Conservation (phyloP, 1,140 invertebrate species). For the Samia ricini region DNA sequence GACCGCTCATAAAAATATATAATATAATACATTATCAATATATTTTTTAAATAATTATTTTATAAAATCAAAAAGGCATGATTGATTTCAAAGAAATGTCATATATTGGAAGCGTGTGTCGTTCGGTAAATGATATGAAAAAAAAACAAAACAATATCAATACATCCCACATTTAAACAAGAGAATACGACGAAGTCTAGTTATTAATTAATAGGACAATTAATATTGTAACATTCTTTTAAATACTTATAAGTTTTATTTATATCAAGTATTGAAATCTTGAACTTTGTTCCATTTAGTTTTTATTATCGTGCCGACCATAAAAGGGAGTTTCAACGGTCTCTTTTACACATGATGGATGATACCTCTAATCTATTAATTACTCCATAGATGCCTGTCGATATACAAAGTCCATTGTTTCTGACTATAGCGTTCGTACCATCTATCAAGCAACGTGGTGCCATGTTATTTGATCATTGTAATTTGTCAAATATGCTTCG, state of each 20-base stretch:
- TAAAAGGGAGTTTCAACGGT: constrained; percentile 9
- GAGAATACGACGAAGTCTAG: too few relatives aligned
- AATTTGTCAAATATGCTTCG: constrained; percentile 62
- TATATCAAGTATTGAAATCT: not conserved
- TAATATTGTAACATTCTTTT: too few relatives aligned
- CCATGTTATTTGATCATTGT: constrained; percentile 51
- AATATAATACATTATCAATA: too few relatives aligned
- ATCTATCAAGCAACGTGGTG: constrained; percentile 66
- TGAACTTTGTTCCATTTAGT: not conserved
- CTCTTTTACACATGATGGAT: constrained; percentile 50
- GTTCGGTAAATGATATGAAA: too few relatives aligned
- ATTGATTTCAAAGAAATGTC: too few relatives aligned
- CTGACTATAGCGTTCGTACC: constrained; percentile 34
- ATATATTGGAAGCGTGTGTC: too few relatives aligned
- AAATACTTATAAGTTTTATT: not conserved
- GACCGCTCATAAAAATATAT: too few relatives aligned
- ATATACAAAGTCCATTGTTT: constrained; percentile 65
- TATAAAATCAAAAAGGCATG: too few relatives aligned
- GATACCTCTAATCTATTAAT: constrained; percentile 62
- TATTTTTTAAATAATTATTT: too few relatives aligned
- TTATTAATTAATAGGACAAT: too few relatives aligned
- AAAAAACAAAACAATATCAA: too few relatives aligned
- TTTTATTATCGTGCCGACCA: not conserved
- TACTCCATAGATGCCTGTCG: constrained; percentile 52
- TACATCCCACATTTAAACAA: too few relatives aligned